These are phyloP conservation scores for Polymixis lichenea DNA, from an alignment of 2,888 invertebrate species.

Conservation along the genomic window DNA sequence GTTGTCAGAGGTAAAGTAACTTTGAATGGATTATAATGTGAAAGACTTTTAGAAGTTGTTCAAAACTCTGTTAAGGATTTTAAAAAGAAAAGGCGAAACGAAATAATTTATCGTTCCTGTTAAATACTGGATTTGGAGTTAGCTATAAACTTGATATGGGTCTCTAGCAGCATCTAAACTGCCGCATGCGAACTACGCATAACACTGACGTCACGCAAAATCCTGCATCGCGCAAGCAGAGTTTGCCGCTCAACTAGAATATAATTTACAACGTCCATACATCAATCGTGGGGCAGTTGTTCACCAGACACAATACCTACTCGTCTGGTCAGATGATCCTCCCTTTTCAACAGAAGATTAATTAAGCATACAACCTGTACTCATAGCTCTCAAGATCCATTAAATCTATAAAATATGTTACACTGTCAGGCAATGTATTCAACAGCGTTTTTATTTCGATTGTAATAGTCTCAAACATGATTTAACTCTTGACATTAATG, in stretches of 20 bases:
- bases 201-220: too few relatives aligned
- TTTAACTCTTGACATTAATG: neutral
- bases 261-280: too few relatives aligned
- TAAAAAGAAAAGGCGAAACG: neutral
- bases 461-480: neutral
- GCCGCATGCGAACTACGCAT: too few relatives aligned
- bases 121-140: neutral
- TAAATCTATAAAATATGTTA: neutral
- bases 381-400: neutral
- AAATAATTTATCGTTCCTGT: neutral
- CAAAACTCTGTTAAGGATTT: neutral
- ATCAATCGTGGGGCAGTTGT: too few relatives aligned
- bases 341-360: too few relatives aligned
- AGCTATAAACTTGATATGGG: neutral
- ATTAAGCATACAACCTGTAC: too few relatives aligned
- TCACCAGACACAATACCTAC: too few relatives aligned
- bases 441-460: neutral
- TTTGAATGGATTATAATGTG: neutral
- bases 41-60: neutral
- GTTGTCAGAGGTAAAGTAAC: too few relatives aligned
- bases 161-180: too few relatives aligned
- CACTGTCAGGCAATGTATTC: neutral
- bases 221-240: too few relatives aligned
- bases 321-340: too few relatives aligned
- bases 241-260: too few relatives aligned